Evolutionary conservation across 2,888 invertebrate genomes (phyloP).

Genomic region (Cephonodes hylas): DNA sequence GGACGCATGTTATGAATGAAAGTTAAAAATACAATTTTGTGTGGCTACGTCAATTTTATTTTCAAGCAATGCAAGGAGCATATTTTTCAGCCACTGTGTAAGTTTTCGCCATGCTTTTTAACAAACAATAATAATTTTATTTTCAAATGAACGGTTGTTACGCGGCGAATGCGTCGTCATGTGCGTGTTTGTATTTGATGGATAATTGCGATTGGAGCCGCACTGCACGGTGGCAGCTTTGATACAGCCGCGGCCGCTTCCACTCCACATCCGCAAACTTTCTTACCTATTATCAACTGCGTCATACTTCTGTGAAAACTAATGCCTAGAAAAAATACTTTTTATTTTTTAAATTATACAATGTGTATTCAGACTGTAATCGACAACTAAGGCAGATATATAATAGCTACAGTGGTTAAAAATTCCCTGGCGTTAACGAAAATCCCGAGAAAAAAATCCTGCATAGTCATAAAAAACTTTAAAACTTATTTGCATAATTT

Average conservation of each 20-base stretch:
- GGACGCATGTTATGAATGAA: too few species aligned
- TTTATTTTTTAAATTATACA: too few species aligned
- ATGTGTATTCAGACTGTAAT: too few species aligned
- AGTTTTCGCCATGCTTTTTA: background rate
- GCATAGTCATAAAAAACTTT: too few species aligned
- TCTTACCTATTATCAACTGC: background rate
- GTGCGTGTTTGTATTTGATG: slow-evolving; percentile 9
- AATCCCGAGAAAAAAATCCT: too few species aligned
- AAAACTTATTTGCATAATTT: too few species aligned
- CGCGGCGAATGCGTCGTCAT: background rate
- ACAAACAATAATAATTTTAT: background rate
- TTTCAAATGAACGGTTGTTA: background rate
- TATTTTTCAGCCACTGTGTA: background rate
- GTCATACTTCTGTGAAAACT: background rate
- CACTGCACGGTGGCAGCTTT: background rate
- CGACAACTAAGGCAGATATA: too few species aligned
- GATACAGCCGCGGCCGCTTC: background rate
- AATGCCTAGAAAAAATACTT: background rate
- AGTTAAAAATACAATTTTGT: too few species aligned
- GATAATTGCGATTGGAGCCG: slow-evolving; percentile 7
- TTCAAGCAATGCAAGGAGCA: too few species aligned
- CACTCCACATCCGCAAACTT: background rate
- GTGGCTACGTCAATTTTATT: too few species aligned
- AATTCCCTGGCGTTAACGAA: too few species aligned
- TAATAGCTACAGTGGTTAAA: too few species aligned